These are phyloP conservation scores for Callocephalon fimbriatum DNA, from an alignment of 2,113 vertebrate species.

Conservation along the genomic window DNA sequence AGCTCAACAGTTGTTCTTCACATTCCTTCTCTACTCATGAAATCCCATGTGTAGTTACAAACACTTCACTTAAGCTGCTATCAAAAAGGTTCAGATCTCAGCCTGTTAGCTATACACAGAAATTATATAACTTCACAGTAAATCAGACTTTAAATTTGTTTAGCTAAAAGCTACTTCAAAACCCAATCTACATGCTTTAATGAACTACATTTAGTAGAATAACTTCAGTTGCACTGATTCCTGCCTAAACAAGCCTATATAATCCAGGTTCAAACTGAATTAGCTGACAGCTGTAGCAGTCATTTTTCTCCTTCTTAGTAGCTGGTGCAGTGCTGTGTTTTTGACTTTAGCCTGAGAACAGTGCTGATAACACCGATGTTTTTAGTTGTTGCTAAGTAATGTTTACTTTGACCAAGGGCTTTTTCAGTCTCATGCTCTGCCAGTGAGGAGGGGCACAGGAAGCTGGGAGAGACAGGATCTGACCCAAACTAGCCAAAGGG, in stretches of 20 bases:
- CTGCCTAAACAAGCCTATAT: neutral
- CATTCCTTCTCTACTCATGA: neutral
- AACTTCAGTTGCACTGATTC: neutral
- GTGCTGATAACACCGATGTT: neutral
- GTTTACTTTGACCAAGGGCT: neutral
- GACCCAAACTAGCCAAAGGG: neutral
- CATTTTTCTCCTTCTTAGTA: neutral
- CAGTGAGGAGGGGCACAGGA: neutral
- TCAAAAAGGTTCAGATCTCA: neutral
- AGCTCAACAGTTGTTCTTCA: neutral
- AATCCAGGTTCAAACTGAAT: neutral
- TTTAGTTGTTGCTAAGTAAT: neutral
- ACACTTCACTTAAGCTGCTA: neutral
- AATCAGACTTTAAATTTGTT: neutral
- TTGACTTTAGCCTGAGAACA: neutral
- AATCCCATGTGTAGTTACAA: neutral
- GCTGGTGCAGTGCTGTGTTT: neutral
- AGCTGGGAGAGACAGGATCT: neutral
- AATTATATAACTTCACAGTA: neutral
- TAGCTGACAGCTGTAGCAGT: neutral
- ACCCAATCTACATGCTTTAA: neutral
- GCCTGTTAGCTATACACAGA: neutral
- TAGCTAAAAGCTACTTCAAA: neutral
- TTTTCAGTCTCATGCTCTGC: neutral
- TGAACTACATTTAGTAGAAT: neutral